Percentiles rank a stretch among this genome's conserved stretches.
Conservation (phyloP, 2,888 invertebrate genomes). For the Peribatodes rhomboidaria region DNA sequence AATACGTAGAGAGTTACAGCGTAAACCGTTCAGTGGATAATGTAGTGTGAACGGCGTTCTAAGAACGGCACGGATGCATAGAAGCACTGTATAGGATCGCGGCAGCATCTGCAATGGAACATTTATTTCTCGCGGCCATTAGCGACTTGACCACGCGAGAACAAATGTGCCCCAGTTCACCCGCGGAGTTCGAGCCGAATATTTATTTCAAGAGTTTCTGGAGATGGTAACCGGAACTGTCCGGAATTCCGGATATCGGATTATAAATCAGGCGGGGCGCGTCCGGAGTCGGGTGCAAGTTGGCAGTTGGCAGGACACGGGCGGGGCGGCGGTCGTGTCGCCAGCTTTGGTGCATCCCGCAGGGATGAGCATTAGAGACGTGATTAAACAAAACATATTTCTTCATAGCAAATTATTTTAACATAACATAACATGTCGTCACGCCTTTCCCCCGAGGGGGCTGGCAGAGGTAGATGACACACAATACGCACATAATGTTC, state of each 20-base stretch:
- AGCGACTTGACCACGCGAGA: conserved; percentile 50
- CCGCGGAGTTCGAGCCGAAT: conserved; percentile 46
- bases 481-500: too few relatives aligned
- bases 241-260: conserved; percentile 63
- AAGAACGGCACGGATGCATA: conserved; percentile 19
- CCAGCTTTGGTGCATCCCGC: conserved; percentile 28
- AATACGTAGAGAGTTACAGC: conserved; percentile 4
- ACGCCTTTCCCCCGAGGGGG: too few relatives aligned
- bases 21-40: conserved; percentile 29
- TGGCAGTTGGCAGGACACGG: conserved; percentile 54
- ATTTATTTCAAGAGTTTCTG: conserved; percentile 51
- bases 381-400: not conserved
- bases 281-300: conserved; percentile 60
- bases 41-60: conserved; percentile 17
- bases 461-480: too few relatives aligned
- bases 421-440: too few relatives aligned
- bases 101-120: conserved; percentile 44
- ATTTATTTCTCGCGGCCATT: conserved; percentile 54
- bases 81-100: conserved; percentile 30
- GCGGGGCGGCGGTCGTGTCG: conserved; percentile 45
- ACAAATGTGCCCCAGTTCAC: conserved; percentile 50
- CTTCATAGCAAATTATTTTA: too few relatives aligned
- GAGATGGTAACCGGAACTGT: conserved; percentile 49
- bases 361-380: conserved; percentile 22
- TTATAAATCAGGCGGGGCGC: conserved; percentile 69